Conservation (phyloP, 35 echinoderm and acorn worm species). For the Patiria miniata region DNA sequence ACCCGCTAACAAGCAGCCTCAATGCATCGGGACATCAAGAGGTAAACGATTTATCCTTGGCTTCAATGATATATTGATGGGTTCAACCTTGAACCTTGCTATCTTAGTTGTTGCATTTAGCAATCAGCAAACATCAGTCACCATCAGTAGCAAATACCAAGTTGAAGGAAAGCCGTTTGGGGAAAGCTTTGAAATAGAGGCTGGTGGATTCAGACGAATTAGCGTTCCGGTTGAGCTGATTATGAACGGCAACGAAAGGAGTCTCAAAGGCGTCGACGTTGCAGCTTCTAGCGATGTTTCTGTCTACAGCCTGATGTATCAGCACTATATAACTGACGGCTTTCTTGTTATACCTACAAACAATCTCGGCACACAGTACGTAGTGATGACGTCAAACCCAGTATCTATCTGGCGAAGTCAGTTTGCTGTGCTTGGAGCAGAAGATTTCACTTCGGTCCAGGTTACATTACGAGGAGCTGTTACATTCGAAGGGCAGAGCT, state of each 20-base stretch:
- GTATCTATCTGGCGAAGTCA: not conserved
- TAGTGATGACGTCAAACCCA: constrained; percentile 22
- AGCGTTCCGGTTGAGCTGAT: constrained; percentile 35
- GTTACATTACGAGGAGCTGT: constrained; percentile 19
- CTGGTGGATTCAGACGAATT: constrained; percentile 21
- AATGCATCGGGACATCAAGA: constrained; percentile 56
- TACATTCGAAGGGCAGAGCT: constrained; percentile 33
- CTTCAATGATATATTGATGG: constrained; percentile 30
- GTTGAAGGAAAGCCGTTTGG: constrained; percentile 23
- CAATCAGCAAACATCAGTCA: constrained; percentile 45
- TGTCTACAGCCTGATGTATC: constrained; percentile 65
- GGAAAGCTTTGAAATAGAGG: constrained; percentile 27
- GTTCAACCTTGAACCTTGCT: not conserved
- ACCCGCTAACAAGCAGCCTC: not conserved
- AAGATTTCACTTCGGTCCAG: constrained; percentile 26
- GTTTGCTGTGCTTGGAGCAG: constrained; percentile 50
- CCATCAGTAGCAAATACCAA: constrained; percentile 57
- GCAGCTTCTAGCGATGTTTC: constrained; percentile 54
- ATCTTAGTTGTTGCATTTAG: constrained; percentile 69
- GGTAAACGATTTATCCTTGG: constrained; percentile 41
- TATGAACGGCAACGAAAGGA: constrained; percentile 36
- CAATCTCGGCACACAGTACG: constrained; percentile 51
- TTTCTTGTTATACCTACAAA: constrained; percentile 61
- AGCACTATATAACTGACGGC: constrained; percentile 54
- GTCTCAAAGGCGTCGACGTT: constrained; percentile 40